Conservation (phyloP, 2,797 vertebrate genomes). For the Poliocrania exsul region DNA sequence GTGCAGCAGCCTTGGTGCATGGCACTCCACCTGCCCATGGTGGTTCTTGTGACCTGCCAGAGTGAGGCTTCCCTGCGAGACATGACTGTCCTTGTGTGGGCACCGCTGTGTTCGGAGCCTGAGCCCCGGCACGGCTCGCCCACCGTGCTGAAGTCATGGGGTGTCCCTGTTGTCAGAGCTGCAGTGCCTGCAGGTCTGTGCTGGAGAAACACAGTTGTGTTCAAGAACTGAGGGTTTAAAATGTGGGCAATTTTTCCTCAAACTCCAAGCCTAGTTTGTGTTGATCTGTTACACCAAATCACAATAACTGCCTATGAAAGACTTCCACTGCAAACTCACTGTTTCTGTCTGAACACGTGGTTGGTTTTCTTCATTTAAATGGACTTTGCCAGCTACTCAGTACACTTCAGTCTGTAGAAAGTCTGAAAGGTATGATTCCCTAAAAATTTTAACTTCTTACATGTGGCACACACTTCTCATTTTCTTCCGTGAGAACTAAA, state of each 20-base stretch:
- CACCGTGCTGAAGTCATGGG: accelerated
- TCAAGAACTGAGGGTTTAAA: neutral
- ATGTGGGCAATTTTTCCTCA: neutral
- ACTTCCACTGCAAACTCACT: neutral
- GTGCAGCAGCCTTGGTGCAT: accelerated
- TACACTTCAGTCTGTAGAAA: neutral
- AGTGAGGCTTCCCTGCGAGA: accelerated
- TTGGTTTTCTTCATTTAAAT: neutral
- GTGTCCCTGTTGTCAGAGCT: neutral
- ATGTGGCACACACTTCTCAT: neutral
- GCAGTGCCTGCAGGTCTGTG: neutral
- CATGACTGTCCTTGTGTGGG: neutral
- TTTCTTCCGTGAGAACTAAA: constrained; percentile 29
- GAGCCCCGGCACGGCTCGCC: accelerated
- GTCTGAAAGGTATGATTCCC: neutral
- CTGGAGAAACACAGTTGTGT: neutral
- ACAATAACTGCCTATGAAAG: neutral
- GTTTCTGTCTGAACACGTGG: neutral
- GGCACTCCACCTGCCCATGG: neutral
- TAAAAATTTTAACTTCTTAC: neutral
- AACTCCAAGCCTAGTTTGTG: neutral
- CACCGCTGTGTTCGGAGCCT: accelerated
- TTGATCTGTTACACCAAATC: neutral
- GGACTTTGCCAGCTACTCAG: neutral
- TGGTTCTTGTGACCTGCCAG: neutral